Base-by-base conservation (phyloP, 2,797 vertebrate genomes). In the Antrozous pallidus region DNA sequence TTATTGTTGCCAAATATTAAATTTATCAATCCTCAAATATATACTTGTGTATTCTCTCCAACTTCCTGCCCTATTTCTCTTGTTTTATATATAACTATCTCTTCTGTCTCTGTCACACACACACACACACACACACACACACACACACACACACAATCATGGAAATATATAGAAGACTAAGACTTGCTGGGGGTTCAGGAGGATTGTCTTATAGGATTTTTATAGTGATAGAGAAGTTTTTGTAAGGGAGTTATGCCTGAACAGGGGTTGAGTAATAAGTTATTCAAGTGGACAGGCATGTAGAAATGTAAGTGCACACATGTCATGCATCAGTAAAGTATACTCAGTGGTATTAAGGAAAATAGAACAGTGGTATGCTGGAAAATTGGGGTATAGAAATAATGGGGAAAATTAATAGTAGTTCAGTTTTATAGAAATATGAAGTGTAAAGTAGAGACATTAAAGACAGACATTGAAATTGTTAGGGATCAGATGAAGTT, bases 1-100 rank as follows among this genome's bases (percentile, higher is more conserved):
- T 42, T 77, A 10, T 91, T 85, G 8, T 8, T 6, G 40, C 18
- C 84, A 97, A 96, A 84, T 63, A 24, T 26, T 97, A 74, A 80
- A 75, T 94, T 96, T 95, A 94, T 92, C 89, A n/a, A 42, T 47
- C 8, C 24, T 28, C 2, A 54, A 58, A 82, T 36, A 61, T 20
- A 31, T 54, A 49, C 2, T 63, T 65, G 11, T 22, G 5, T 10
- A n/a, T 73, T 45, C 5, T 93, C 36, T 69, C n/a, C 22, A 18
- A 61, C 18, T 94, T 56, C 69, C 42, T 96, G n/a, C 12, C 10
- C 18, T 20, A n/a, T 58, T 73, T 81, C 9, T 77, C 31, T 28
- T 75, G 8, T 38, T 87, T 13, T 45, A 3, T 42, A 8, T 28
- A n/a, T 42, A 6, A 45, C 11, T 61, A 16, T 54, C 28, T 84